Evolutionary conservation across 2,113 vertebrate species (phyloP).

Genomic region (Chloropsis hardwickii): DNA sequence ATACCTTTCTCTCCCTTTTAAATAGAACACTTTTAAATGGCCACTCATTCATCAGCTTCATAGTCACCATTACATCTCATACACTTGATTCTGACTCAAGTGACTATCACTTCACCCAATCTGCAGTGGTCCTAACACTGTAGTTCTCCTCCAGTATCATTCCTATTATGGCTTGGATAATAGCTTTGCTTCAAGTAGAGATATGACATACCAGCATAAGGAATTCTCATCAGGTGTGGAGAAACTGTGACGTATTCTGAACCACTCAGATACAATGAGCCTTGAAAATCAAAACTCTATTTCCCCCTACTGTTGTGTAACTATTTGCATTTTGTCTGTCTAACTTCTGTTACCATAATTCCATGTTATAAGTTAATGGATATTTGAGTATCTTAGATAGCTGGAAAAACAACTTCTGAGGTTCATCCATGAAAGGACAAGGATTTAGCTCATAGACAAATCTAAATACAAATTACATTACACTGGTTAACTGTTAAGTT

Average conservation of each 20-base stretch:
- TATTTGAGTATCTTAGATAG: not conserved
- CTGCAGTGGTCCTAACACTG: not conserved
- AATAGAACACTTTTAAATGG: not conserved
- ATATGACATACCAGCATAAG: not conserved
- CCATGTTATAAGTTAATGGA: not conserved
- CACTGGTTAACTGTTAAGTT: not conserved
- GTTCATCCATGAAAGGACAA: not conserved
- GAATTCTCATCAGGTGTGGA: not conserved
- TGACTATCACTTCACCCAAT: slow-evolving; percentile 14
- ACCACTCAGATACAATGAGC: not conserved
- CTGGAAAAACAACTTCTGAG: not conserved
- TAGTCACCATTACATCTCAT: not conserved
- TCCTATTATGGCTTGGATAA: not conserved
- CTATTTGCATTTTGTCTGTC: not conserved
- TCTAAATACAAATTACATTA: not conserved
- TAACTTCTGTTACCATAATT: not conserved
- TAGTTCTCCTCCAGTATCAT: not conserved
- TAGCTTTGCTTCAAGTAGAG: not conserved
- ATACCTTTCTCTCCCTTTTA: not conserved
- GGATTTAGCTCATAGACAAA: not conserved
- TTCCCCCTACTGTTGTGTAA: not conserved
- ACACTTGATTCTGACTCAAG: slow-evolving; percentile 1
- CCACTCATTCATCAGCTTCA: not conserved
- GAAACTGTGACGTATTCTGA: not conserved
- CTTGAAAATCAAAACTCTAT: not conserved